These are phyloP conservation scores for Vanessa cardui DNA, from an alignment of 2,888 invertebrate genomes.

Conservation along the genomic window DNA sequence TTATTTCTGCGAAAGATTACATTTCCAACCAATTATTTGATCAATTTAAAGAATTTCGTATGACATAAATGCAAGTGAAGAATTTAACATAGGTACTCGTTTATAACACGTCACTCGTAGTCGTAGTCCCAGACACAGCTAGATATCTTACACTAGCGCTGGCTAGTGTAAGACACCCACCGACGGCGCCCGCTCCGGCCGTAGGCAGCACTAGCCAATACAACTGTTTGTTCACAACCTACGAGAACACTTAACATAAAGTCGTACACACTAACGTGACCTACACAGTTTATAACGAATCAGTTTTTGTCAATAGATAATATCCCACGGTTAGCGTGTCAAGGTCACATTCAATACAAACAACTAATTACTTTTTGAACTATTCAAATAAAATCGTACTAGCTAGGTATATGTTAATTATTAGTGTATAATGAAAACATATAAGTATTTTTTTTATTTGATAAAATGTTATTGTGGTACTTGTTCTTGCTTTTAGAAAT, in stretches of 20 bases:
- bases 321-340: too few relatives aligned
- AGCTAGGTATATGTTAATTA: too few relatives aligned
- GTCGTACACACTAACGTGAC: constrained; percentile 33
- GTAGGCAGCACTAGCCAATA: constrained; percentile 48
- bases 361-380: too few relatives aligned
- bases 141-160: constrained; percentile 21
- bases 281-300: neutral
- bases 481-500: neutral
- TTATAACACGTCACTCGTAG: neutral
- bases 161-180: constrained; percentile 42
- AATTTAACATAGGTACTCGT: neutral
- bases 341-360: too few relatives aligned
- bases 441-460: too few relatives aligned
- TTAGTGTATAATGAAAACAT: too few relatives aligned
- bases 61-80: neutral
- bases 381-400: too few relatives aligned
- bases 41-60: too few relatives aligned
- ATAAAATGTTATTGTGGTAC: too few relatives aligned
- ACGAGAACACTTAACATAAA: constrained; percentile 51
- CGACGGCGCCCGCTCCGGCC: constrained; percentile 37
- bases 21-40: neutral
- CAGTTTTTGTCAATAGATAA: neutral
- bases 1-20: neutral
- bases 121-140: constrained; percentile 6
- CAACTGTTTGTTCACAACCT: constrained; percentile 51